Conservation (phyloP, 2,113 vertebrate genomes). For the Daphoenositta chrysoptera region DNA sequence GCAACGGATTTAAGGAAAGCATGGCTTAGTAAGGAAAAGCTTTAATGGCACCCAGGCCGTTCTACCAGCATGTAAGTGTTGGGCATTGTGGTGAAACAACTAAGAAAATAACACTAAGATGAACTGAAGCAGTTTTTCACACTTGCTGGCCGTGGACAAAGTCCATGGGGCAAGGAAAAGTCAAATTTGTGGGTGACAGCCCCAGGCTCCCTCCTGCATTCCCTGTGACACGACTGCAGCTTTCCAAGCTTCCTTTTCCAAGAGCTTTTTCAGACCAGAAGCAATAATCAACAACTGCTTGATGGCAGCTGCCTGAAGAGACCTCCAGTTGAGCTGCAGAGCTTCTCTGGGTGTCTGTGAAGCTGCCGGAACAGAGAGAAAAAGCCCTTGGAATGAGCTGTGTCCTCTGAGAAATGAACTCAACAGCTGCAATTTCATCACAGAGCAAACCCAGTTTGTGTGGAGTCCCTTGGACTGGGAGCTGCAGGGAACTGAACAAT, state of each 20-base stretch:
- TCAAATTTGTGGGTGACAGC: neutral
- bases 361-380: neutral
- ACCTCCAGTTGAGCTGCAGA: neutral
- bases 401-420: slow-evolving; percentile 59
- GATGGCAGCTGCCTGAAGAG: neutral
- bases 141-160: neutral
- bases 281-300: neutral
- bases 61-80: neutral
- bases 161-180: neutral
- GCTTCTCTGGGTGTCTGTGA: neutral
- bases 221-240: neutral
- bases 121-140: neutral
- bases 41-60: too few relatives aligned
- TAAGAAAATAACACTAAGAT: neutral
- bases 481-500: neutral
- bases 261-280: neutral
- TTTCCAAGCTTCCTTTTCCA: neutral
- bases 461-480: neutral
- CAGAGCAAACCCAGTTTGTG: neutral
- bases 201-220: neutral
- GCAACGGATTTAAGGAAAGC: neutral
- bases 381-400: slow-evolving; percentile 1
- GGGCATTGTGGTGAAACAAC: neutral
- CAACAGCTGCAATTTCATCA: slow-evolving; percentile 27
- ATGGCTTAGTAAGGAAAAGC: neutral